Evolutionary conservation across 2,888 invertebrate species (phyloP), one percentile per base, ranked within the genome.

Genomic region (Drosophila nigritarsus): DNA sequence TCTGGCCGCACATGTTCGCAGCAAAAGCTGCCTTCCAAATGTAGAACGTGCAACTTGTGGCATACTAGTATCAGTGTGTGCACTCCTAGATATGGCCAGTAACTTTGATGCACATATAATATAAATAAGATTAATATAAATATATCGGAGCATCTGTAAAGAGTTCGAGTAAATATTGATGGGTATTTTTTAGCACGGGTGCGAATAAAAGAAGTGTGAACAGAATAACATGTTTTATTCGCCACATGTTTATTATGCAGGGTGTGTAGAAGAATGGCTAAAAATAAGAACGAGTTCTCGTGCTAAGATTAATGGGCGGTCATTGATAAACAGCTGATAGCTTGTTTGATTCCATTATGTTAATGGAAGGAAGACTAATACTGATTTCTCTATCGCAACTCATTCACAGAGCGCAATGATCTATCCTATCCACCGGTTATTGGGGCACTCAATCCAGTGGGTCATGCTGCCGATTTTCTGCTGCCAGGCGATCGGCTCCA

Each of bases 401-500:
- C 5, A 50, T 51, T n/a, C 9, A 2, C 78, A 93, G 93, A 93
- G 75, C 92, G 93, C 64, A 90, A 91, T 78, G 93, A 93, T 88
- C 87, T 93, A 61, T 93, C 93, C 58, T 93, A 93, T 91, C 93
- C 93, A 80, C 93, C 93, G 77, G 92, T 93, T 80, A 92, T 93
- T 78, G 92, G 92, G 24, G 88, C 93, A 51, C 85, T 93, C 56
- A 93, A 92, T 85, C 91, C 93, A 73, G 83, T 93, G 80, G 93
- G 93, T 72, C 92, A 93, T 83, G 93, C 93, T 54, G 95, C 96
- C n/a, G 97, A 97, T 92, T 95, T 96, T 42, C 93, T 97, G 79
- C 95, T 96, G 70, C 96, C 97, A 6, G 97, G 97, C 38, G 97
- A 97, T 94, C 94, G 95, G 82, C 95, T 97, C 75, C 95, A 96